phyloP scores from a whole-genome alignment of 1,140 invertebrate genomes.

The Bombus soroeensis region DNA sequence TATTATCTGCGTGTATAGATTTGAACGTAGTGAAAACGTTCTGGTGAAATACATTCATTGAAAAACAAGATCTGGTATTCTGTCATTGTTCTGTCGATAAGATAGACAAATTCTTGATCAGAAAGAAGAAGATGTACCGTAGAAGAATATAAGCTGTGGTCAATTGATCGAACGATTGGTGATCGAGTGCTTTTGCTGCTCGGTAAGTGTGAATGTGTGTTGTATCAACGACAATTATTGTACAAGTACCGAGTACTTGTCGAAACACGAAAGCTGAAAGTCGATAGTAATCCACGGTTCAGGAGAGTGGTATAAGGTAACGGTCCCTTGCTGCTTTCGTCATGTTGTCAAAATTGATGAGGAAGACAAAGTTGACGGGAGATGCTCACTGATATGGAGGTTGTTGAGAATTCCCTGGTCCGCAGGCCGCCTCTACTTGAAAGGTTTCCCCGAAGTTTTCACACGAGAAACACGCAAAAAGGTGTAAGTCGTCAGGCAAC shows the following conservation, averaged over 20 bases:
- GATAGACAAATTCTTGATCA: slow-evolving; percentile 46
- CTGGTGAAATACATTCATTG: slow-evolving; percentile 11
- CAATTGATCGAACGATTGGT: slow-evolving; percentile 53
- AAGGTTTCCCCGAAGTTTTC: slow-evolving; percentile 53
- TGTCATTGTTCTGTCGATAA: slow-evolving; percentile 50
- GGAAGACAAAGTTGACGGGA: slow-evolving; percentile 52
- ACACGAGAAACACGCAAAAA: slow-evolving; percentile 20
- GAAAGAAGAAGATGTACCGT: slow-evolving; percentile 40
- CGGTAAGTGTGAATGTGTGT: slow-evolving; percentile 50
- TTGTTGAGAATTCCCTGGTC: slow-evolving; percentile 53
- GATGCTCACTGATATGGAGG: slow-evolving; percentile 68
- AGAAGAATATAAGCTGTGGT: slow-evolving; percentile 49
- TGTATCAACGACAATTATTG: slow-evolving; percentile 31
- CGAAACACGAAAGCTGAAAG: slow-evolving; percentile 24
- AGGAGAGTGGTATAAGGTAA: slow-evolving; percentile 35
- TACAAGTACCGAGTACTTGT: slow-evolving; percentile 22
- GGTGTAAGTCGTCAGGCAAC: slow-evolving; percentile 18
- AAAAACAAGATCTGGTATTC: slow-evolving; percentile 15
- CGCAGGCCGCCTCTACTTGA: slow-evolving; percentile 50
- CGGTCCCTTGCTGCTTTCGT: slow-evolving; percentile 51
- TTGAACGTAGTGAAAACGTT: neutral
- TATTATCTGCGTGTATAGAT: neutral
- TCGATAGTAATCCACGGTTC: slow-evolving; percentile 20
- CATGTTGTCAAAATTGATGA: slow-evolving; percentile 67
- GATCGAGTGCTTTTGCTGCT: slow-evolving; percentile 47